These are phyloP conservation scores for Rhynchomys soricoides DNA, from an alignment of 2,113 vertebrate species.

Conservation along the genomic window DNA sequence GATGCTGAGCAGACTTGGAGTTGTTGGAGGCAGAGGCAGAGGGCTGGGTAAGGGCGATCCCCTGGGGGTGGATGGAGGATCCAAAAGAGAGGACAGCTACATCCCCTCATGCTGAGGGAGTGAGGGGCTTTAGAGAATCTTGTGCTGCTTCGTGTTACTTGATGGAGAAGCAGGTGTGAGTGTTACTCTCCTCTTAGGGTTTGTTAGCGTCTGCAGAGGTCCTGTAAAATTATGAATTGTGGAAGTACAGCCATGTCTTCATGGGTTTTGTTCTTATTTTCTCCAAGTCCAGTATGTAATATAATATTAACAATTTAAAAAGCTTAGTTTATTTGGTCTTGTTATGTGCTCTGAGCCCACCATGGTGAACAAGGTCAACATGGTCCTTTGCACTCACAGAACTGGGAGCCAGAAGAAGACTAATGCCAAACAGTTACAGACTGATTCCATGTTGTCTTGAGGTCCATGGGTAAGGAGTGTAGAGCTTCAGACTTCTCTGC, in stretches of 20 bases:
- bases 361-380: not conserved
- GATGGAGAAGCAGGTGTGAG: not conserved
- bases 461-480: not conserved
- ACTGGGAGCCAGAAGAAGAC: not conserved
- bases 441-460: not conserved
- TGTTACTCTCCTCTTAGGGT: not conserved
- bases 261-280: not conserved
- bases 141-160: conserved; percentile 19
- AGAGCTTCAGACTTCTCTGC: not conserved
- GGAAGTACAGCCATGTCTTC: not conserved
- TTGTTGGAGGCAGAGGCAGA: not conserved
- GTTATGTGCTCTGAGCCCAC: not conserved
- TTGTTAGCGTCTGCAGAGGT: not conserved
- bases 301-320: not conserved
- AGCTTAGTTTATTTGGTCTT: not conserved
- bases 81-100: not conserved
- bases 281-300: not conserved
- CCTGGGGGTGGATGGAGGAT: not conserved
- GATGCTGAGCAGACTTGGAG: not conserved
- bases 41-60: not conserved
- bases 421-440: not conserved
- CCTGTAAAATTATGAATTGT: not conserved
- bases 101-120: not conserved
- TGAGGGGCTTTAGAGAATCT: not conserved
- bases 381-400: not conserved